Evolutionary conservation across 2,797 vertebrate genomes (phyloP).

Genomic region (Alfaro cultratus): DNA sequence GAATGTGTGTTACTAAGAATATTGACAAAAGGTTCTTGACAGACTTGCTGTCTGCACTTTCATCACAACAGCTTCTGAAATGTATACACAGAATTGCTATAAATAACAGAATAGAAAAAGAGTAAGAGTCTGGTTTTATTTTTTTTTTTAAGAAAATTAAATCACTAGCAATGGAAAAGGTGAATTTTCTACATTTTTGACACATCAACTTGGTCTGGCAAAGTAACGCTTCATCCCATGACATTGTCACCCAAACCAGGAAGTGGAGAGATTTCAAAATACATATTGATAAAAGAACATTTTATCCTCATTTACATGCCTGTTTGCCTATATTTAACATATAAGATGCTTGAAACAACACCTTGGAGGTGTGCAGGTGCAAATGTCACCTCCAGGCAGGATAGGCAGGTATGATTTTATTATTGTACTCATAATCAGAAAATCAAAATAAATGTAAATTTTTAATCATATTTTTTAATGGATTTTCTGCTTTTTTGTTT

Average conservation of each 20-base stretch:
- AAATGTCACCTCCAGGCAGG: background rate
- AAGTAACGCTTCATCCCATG: background rate
- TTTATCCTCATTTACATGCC: background rate
- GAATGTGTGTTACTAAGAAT: background rate
- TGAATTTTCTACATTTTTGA: background rate
- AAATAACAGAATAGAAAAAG: background rate
- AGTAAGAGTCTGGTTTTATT: background rate
- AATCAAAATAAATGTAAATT: background rate
- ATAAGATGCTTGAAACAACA: background rate
- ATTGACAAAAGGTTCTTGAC: background rate
- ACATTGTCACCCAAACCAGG: background rate
- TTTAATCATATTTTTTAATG: background rate
- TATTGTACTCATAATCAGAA: background rate
- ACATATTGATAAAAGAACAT: background rate
- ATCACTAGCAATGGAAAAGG: background rate
- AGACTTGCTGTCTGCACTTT: background rate
- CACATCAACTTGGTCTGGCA: background rate
- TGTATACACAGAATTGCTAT: background rate
- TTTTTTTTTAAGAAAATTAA: background rate
- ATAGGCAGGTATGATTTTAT: background rate
- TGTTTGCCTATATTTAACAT: background rate
- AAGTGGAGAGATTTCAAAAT: background rate
- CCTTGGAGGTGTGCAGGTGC: background rate
- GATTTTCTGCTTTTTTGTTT: background rate
- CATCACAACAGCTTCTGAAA: background rate